Evolutionary conservation across 2,113 vertebrate species (phyloP).

Genomic region (Cisticola juncidis): DNA sequence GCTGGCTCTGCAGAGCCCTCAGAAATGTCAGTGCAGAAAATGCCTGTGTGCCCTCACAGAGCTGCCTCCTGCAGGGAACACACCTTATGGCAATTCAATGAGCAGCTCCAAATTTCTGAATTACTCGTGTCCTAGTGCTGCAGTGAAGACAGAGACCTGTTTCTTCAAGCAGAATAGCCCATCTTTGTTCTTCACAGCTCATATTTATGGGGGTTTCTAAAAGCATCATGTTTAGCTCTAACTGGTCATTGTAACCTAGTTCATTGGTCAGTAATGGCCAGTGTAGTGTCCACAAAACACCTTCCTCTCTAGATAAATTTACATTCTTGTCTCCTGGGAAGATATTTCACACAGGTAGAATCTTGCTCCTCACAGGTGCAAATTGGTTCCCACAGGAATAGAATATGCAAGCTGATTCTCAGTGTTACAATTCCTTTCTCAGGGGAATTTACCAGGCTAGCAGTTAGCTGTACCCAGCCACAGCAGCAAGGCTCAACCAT

Average conservation of each 20-base stretch:
- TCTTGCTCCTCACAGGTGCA: not conserved
- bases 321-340: not conserved
- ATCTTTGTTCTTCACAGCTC: not conserved
- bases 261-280: not conserved
- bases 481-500: not conserved
- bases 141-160: not conserved
- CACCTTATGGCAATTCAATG: not conserved
- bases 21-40: not conserved
- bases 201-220: not conserved
- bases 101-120: not conserved
- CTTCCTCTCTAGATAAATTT: not conserved
- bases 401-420: not conserved
- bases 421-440: not conserved
- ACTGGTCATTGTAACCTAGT: not conserved
- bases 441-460: no score
- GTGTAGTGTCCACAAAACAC: no score
- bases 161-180: not conserved
- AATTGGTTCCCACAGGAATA: not conserved
- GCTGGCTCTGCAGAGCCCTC: not conserved
- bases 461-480: not conserved
- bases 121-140: not conserved
- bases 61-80: not conserved
- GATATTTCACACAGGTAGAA: not conserved
- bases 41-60: not conserved
- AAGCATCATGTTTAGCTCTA: not conserved